Evolutionary conservation across 2,888 invertebrate species (phyloP), one percentile per base, ranked within the genome.

Genomic region (Prenolepis imparis): DNA sequence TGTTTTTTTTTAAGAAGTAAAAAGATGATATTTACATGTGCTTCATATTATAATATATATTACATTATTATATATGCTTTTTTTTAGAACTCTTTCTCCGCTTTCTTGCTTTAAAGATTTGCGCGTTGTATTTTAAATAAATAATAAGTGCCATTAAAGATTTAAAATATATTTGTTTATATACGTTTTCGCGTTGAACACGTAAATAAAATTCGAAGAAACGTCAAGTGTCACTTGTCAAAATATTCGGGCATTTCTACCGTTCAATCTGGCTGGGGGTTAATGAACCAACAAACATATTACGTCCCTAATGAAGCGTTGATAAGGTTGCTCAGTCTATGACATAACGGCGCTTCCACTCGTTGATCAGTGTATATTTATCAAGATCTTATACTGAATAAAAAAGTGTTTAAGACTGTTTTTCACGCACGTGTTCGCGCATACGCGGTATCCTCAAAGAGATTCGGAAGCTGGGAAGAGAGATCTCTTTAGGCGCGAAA

Each of bases 291-390:
- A 74, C 36, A 74, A 77, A 66, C 21, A 24, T 63, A 15, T 78
- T 44, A 52, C 18, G 8, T 52, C 12, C n/a, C 36, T 32, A 39
- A 32, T 36, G 18, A 68, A 68, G 12, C n/a, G 28, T 32, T 41
- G 81, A 74, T 48, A 83, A 70, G 70, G 74, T 87, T 84, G 83
- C 68, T n/a, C 59, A 52, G 24, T 66, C 68, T 21, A 36, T 61
- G 89, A 68, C 87, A 77, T 66, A 59, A 57, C 68, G 81, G 21
- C 63, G 21, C 41, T 84, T 41, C 66, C 67, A 64, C 11, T 48
- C 57, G 28, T 67, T 55, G 48, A 48, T 24, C 70, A 59, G 18
- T 57, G 83, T 89, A 86, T 89, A 86, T 89, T 89, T 87, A 89
- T 75, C 24, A 36, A 55, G n/a, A n/a, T n/a, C n/a, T n/a, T n/a